Conservation (phyloP, 2,888 invertebrate genomes). For the Pristionchus arcanus region DNA sequence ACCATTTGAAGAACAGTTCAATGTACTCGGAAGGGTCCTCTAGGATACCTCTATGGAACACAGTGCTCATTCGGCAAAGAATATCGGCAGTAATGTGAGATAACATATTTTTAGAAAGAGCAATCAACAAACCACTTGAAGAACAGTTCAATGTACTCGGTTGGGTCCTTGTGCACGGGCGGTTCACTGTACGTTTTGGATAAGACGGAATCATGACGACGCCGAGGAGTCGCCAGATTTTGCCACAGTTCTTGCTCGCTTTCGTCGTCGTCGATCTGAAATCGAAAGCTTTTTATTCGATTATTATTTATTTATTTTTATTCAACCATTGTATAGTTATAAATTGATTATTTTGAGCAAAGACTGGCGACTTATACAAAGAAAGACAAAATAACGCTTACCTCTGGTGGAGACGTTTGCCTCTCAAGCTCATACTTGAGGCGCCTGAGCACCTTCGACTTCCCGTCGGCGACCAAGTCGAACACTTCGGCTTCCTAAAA, state of each 20-base stretch:
- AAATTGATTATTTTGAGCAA: no score
- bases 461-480: background rate
- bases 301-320: no score
- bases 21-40: background rate
- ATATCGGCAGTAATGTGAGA: no score
- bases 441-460: background rate
- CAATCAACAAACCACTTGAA: background rate
- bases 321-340: no score
- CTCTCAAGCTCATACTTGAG: background rate
- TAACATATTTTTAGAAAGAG: no score
- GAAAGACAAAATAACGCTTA: background rate
- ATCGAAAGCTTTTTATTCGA: no score
- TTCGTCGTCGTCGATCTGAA: background rate
- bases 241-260: background rate
- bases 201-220: background rate
- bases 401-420: background rate
- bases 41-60: no score
- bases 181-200: background rate
- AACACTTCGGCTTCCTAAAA: background rate
- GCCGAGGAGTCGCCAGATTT: background rate
- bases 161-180: background rate
- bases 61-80: no score
- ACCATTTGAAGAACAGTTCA: conserved; percentile 10
- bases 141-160: background rate
- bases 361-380: no score